Conservation (phyloP, 2,797 vertebrate genomes). For the Neosilurus hyrtlii region DNA sequence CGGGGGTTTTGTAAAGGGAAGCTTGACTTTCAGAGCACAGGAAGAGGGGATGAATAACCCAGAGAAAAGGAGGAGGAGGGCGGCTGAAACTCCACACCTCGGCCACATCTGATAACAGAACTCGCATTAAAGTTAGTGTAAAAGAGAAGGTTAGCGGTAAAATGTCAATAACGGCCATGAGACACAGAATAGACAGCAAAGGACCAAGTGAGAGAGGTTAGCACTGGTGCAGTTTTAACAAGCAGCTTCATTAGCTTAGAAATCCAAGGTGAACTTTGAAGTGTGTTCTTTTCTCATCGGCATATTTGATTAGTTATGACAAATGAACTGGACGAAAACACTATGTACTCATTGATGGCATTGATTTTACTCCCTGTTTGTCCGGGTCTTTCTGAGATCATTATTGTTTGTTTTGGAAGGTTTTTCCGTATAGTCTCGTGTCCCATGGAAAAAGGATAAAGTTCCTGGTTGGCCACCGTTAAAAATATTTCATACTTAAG, state of each 20-base stretch:
- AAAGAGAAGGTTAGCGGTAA: conserved; percentile 74
- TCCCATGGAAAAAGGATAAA: neutral
- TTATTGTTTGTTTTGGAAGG: conserved; percentile 25
- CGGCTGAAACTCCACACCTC: conserved; percentile 82
- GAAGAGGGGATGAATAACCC: conserved; percentile 80
- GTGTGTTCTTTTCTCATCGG: conserved; percentile 65
- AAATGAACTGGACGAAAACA: conserved; percentile 74
- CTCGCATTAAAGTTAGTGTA: conserved; percentile 75
- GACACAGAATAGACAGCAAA: conserved; percentile 51
- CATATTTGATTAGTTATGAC: conserved; percentile 71
- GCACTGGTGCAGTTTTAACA: conserved; percentile 64
- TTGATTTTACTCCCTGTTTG: conserved; percentile 68
- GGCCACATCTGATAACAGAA: conserved; percentile 82
- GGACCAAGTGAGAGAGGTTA: conserved; percentile 50
- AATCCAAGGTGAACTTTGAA: conserved; percentile 19
- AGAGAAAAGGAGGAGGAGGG: conserved; percentile 75
- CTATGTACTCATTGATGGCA: conserved; percentile 70
- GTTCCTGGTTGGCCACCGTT: neutral
- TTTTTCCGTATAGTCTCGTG: conserved; percentile 2
- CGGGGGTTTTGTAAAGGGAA: conserved; percentile 78
- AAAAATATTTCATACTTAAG: neutral
- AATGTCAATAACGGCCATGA: conserved; percentile 73
- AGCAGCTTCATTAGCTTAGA: conserved; percentile 49
- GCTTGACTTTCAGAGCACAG: conserved; percentile 88
- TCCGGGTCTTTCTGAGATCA: conserved; percentile 34